Evolutionary conservation across 2,888 invertebrate species (phyloP), one percentile per base, ranked within the genome.

Genomic region (Dinocampus coccinellae): DNA sequence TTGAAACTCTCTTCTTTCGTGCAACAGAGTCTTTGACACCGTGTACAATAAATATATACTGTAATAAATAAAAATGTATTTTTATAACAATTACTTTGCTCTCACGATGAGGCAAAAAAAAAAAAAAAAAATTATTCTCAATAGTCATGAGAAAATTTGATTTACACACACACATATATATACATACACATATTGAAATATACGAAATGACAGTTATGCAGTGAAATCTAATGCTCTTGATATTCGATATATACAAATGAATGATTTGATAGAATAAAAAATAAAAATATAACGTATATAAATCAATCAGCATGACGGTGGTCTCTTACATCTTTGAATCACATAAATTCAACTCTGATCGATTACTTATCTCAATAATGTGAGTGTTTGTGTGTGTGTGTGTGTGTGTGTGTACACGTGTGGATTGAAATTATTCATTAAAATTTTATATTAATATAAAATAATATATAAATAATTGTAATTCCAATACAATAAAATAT

Each of bases 191-290:
- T n/a, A n/a, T n/a, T n/a, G n/a, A n/a, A n/a, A n/a, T n/a, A n/a
- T 34, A 34, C 58, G 9, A 16, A 42, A n/a, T 34, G 22, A 62
- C 62, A 39, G 39, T 22, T 26, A 16, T 29, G 24, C 39, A 47
- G 22, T 52, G 66, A 57, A 66, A 66, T 36, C 20, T 36, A 57
- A 66, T 36, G 66, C 66, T 34, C 39, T 58, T 9, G 33, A 58
- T 33, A 66, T 16, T 26, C 24, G 66, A 66, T 66, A 66, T 34
- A 65, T 36, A 57, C 16, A 47, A 16, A 16, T 22, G 34, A 22
- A 58, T 58, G 34, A 33, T 34, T 20, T 58, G 2, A 58, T 33
- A 33, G 24, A 33, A 29, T 13, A 47, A 20, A 16, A 7, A 47
- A 55, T 26, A 26, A 55, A 11, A 26, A 61, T 61, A 63, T 42